Percentiles rank a stretch among this genome's conserved stretches.
These are phyloP conservation scores for Aproaerema taeniolella DNA, from an alignment of 2,888 invertebrate species.

Conservation along the genomic window DNA sequence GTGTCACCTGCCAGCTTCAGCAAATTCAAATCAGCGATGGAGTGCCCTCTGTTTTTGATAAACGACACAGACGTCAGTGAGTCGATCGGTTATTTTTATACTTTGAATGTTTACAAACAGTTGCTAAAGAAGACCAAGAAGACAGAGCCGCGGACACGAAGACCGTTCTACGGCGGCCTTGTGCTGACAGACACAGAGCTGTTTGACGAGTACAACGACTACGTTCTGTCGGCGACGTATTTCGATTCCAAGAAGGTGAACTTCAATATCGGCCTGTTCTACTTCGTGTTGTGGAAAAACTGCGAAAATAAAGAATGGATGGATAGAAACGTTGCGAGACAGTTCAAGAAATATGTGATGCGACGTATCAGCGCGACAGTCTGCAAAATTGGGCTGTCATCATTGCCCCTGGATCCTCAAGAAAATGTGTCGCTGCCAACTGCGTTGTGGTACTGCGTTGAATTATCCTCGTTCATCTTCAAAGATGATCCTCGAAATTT, in stretches of 20 bases:
- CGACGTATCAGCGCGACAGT: conserved; percentile 32
- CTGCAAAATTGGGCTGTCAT: conserved; percentile 36
- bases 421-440: conserved; percentile 26
- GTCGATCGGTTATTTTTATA: conserved; percentile 42
- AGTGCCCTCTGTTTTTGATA: conserved; percentile 36
- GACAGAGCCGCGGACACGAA: conserved; percentile 37
- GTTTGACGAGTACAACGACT: conserved; percentile 44
- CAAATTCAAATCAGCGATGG: conserved; percentile 35
- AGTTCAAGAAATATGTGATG: conserved; percentile 34
- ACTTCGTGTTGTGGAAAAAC: conserved; percentile 39
- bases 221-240: conserved; percentile 39
- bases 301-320: conserved; percentile 43
- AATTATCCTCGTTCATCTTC: conserved; percentile 27
- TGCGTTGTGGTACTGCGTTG: conserved; percentile 34
- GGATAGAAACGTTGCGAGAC: conserved; percentile 37
- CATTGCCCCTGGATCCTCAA: conserved; percentile 36
- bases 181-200: conserved; percentile 32
- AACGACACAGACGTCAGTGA: conserved; percentile 32
- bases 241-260: conserved; percentile 35
- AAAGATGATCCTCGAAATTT: conserved; percentile 30
- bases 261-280: conserved; percentile 38
- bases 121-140: conserved; percentile 25
- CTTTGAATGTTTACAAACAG: conserved; percentile 37
- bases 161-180: conserved; percentile 36
- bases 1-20: conserved; percentile 29